A percentile compares a stretch with the other conserved stretches of the same genome.
Conservation (phyloP, 2,888 invertebrate genomes). For the Crematogaster levior region DNA sequence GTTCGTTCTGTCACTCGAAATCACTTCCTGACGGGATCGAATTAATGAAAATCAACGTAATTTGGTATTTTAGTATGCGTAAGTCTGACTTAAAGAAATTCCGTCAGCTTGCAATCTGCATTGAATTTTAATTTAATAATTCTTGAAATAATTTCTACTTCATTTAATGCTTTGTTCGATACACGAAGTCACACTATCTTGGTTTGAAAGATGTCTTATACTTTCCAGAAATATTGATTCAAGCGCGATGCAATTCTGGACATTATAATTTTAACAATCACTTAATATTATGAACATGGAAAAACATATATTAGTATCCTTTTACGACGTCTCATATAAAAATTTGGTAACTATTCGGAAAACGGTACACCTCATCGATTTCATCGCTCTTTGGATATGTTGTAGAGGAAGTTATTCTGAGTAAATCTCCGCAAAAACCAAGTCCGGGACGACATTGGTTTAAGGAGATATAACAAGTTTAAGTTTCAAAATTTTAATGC, state of each 20-base stretch:
- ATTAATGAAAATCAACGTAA: slow-evolving; percentile 5
- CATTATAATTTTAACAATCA: neutral
- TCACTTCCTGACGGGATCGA: slow-evolving; percentile 15
- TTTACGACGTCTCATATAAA: neutral
- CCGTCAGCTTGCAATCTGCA: neutral
- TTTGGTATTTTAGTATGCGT: neutral
- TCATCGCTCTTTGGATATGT: no score
- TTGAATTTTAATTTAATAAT: neutral
- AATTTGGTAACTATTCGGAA: no score
- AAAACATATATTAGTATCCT: slow-evolving; percentile 7
- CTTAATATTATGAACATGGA: neutral
- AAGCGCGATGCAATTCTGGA: neutral
- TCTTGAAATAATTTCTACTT: slow-evolving; percentile 1
- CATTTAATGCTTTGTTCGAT: neutral
- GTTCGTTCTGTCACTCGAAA: neutral
- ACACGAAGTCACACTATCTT: neutral
- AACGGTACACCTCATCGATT: no score
- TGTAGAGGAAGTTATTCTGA: no score
- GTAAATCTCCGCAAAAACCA: no score
- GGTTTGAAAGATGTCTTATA: neutral
- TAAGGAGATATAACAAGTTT: no score
- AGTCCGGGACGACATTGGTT: no score
- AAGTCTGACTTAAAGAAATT: neutral
- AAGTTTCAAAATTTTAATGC: no score
- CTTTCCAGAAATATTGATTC: neutral